Base-by-base conservation (phyloP, 2,797 vertebrate genomes). In the Pseudocheirus occidentalis region DNA sequence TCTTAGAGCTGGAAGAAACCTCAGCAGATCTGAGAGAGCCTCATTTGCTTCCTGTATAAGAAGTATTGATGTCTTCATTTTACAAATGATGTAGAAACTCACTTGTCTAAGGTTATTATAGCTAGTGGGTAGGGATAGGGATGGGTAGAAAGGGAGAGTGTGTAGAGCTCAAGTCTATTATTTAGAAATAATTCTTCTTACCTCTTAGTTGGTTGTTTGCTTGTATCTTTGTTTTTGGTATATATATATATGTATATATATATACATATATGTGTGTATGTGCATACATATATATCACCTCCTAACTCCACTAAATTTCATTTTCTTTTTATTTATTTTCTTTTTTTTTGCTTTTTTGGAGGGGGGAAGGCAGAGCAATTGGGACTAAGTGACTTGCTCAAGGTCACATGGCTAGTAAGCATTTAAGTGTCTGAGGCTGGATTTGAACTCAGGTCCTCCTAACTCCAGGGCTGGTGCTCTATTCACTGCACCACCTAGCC, bases 1-100 rank as follows among this genome's bases (percentile, higher is more conserved):
- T 94, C 56, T 2, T 31, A 59, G 9, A 31, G 59, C 57, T 94
- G 58, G 46, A 96, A 95, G 9, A 62, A 2, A 90, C 29, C 46
- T 93, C 50, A 92, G 57, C 21, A 95, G 95, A 52, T 56, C 90
- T 95, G 28, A 18, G 91, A 95, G 16, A 50, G 53, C 91, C 92
- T 55, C 87, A 40, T 96, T 97, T 81, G 28, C 58, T 90, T 97
- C 5, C 54, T 91, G 21, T n/a, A 95, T 55, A 29, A 81, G 90
- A 73, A 1, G 1, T 81, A 46, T 73, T 53, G 89, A 59, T 90
- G 91, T 57, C 7, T 56, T 5, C 40, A 31, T 54, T 94, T 94
- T 93, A 40, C 29, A 93, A 28, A 50, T 34, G 1, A 90, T 53
- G 54, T 34, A 92, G 2, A 93, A 54, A 62, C 9, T 28, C n/a